A percentile compares a stretch with the other conserved stretches of the same genome.
These are phyloP conservation scores for Heliconius cydno DNA, from an alignment of 2,888 invertebrate species.

Conservation along the genomic window DNA sequence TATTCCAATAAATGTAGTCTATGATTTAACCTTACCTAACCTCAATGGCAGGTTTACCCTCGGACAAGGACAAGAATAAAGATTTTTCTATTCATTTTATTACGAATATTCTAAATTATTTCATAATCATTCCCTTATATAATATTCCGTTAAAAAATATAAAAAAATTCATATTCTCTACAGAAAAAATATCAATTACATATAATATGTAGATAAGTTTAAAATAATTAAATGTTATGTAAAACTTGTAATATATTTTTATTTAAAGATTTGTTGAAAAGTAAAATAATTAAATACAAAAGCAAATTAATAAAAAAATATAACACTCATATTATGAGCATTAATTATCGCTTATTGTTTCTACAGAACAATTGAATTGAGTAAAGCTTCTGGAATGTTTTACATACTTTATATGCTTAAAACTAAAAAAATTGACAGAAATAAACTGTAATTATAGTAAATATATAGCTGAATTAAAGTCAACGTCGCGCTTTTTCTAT, in stretches of 20 bases:
- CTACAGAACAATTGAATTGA: not conserved
- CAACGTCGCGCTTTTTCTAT: too few relatives aligned
- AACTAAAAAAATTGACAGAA: not conserved
- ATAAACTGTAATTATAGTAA: not conserved
- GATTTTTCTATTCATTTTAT: slow-evolving; percentile 1
- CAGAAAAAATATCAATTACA: too few relatives aligned
- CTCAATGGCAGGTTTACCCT: not conserved
- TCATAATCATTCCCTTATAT: not conserved
- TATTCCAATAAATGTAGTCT: not conserved
- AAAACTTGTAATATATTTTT: not conserved
- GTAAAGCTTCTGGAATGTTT: slow-evolving; percentile 1
- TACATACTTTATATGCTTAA: not conserved
- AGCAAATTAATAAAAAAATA: not conserved
- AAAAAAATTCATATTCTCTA: too few relatives aligned
- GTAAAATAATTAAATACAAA: not conserved
- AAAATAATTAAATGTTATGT: not conserved
- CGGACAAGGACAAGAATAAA: slow-evolving; percentile 18
- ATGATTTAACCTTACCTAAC: not conserved
- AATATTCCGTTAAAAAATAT: not conserved
- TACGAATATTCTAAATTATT: not conserved
- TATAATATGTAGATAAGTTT: too few relatives aligned
- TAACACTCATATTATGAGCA: not conserved
- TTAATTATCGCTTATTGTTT: slow-evolving; percentile 14
- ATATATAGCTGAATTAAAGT: not conserved
- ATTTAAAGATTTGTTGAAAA: not conserved